Evolutionary conservation across 2,888 invertebrate genomes (phyloP), one percentile per base, ranked within the genome.

Genomic region (Hartigia nigra): DNA sequence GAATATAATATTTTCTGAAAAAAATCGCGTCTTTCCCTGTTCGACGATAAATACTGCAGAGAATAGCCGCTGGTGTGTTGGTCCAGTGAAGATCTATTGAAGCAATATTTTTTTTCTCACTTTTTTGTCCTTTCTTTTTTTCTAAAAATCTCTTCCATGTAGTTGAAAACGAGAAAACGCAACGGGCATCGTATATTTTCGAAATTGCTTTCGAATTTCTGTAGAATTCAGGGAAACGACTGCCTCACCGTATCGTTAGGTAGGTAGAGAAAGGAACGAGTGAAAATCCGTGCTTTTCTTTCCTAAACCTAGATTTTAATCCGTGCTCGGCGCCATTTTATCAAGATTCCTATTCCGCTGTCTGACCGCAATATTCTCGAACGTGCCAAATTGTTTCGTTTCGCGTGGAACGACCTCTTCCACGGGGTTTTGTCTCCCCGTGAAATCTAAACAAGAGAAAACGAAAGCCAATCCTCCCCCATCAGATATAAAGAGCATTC

Each of bases 371-470:
- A 31, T 31, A 75, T 76, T 76, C 39, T 23, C 69, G 74, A 78
- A 76, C 78, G 76, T 78, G 78, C 78, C 75, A 78, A 78, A 78
- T 78, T 78, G 75, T 78, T 78, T 78, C 70, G 70, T 70, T 36
- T 36, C 39, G 14, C 72, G 36, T 12, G 72, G 31, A 72, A 72
- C 72, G 72, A 72, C 72, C 31, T 72, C 3, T 31, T 31, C 72
- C 11, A 31, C 72, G 72, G 31, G 72, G n/a, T 5, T 31, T 31
- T 31, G 72, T 72, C 72, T 31, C 12, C 31, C 34, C 72, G 72
- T 12, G 12, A 34, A 23, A 55, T 72, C 31, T 72, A 72, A 72
- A 72, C 72, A 34, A 12, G 31, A 72, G 31, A 72, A 72, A 72
- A 72, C 32, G 72, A 4, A 4, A 72, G 72, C 31, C 12, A 72